These are phyloP conservation scores for Sesamia inferens DNA, from an alignment of 2,888 invertebrate genomes.

Conservation along the genomic window DNA sequence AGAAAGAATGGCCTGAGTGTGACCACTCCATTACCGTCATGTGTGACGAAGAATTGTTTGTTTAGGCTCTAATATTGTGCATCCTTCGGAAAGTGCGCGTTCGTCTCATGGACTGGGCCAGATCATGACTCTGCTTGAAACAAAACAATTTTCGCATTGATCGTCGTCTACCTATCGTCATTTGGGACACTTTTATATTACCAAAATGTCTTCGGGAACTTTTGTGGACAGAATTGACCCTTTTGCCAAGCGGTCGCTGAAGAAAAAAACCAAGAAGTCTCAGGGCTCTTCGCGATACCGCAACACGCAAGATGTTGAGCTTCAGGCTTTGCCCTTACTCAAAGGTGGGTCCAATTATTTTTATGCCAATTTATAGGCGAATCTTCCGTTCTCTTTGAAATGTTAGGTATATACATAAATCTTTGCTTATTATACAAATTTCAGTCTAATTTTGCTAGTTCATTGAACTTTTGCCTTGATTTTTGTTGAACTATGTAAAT, in stretches of 20 bases:
- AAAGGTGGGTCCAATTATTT: conserved; percentile 94
- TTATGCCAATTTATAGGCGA: conserved; percentile 28
- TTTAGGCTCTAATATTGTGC: conserved; percentile 89
- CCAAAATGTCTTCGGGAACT: conserved; percentile 94
- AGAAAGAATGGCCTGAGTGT: conserved; percentile 89
- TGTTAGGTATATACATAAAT: conserved; percentile 20
- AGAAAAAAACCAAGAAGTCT: conserved; percentile 99
- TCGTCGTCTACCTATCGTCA: conserved; percentile 87
- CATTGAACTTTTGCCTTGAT: conserved; percentile 69
- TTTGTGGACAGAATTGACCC: conserved; percentile 99
- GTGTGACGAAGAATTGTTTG: conserved; percentile 90
- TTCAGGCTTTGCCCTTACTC: conserved; percentile 98
- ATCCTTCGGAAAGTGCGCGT: conserved; percentile 87
- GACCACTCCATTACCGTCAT: conserved; percentile 90
- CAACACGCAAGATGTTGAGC: conserved; percentile 99
- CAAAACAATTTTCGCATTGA: conserved; percentile 88
- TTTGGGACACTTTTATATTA: conserved; percentile 88
- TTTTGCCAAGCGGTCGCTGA: conserved; percentile 99
- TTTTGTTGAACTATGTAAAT: conserved; percentile 60
- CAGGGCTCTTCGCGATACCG: conserved; percentile 99
- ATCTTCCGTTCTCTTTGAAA: conserved; percentile 28
- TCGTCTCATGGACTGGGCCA: conserved; percentile 86
- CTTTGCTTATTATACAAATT: conserved; percentile 15
- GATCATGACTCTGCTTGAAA: conserved; percentile 89
- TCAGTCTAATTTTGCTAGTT: conserved; percentile 59